Evolutionary conservation across 2,797 vertebrate species (phyloP), one percentile per base, ranked within the genome.

Genomic region (Podarcis lilfordi): DNA sequence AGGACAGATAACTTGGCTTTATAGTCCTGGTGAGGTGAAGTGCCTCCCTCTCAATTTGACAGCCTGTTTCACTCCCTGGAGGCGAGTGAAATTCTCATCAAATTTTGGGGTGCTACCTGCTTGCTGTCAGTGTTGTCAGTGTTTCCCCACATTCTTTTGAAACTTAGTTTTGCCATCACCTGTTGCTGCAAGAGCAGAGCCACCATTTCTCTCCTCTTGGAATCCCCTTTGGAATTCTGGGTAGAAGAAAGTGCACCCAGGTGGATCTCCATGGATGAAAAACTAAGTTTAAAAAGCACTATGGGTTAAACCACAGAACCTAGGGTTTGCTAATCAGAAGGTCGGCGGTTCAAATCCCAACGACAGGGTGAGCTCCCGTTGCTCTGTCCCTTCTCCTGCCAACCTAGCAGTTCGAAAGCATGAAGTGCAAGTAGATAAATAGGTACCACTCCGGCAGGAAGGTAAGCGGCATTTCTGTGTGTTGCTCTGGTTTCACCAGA

Each of bases 401-500:
- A 43, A 9, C 43, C 43, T 43, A 43, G 43, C 43, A 43, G 8
- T 9, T 43, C 0, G 43, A 43, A 43, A 43, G 43, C 43, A 43
- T 9, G 43, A 43, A 43, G 43, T 43, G 43, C 43, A 43, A 43
- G 43, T 43, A 43, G 43, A 43, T 43, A 9, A 43, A 43, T 43
- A 43, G 43, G 43, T 43, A 9, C 43, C 0, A 2, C 43, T 43
- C 43, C 0, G 8, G 43, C 8, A 1, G 43, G 43, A 43, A 43
- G 43, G 43, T 43, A 43, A 43, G 2, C 8, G 0, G 1, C 8
- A 0, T 43, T 43, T 43, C 8, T 1, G 43, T 43, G 43, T 0
- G 43, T 1, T 43, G 43, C 8, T 43, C 43, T 43, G 43, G 8
- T 43, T 40, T 43, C 8, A 8, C 43, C 43, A 43, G 43, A 43